Evolutionary conservation across 2,888 invertebrate genomes (phyloP), one percentile per base, ranked within the genome.

Genomic region (Calliphora vomitoria): DNA sequence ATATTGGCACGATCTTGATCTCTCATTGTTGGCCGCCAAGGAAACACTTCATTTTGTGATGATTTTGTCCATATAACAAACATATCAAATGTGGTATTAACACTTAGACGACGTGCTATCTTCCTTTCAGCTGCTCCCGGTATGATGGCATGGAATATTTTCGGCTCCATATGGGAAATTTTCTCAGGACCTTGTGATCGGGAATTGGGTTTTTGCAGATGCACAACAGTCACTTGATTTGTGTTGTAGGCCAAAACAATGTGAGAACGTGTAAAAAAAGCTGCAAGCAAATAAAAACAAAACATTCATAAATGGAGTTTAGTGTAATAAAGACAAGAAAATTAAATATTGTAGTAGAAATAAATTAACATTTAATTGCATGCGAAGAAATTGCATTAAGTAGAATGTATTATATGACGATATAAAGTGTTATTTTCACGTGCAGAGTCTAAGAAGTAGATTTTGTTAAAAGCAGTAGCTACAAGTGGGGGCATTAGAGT

Each of bases 1-100:
- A 98, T 95, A 93, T 98, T 98, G 8, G 98, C 97, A 89, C 97
- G 95, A 93, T 98, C 98, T 92, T 97, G 97, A 90, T 98, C 96
- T 91, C 96, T 96, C 47, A 96, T 95, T 66, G 97, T 95, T 15
- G 98, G 98, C 91, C 97, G 97, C 98, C 98, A 98, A 0, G 98
- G 98, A 91, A 97, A 98, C 0, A 98, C 97, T 92, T 98, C 98
- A 88, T 97, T 97, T 89, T 96, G 95, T 11, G 96, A 96, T 55
- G 96, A 96, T 90, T 97, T 96, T 94, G 98, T 98, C 98, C 98
- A 98, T 62, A 98, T 96, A 35, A 97, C 94, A 66, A 97, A 94
- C 93, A 95, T 89, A 90, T 94, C 94, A 68, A 90, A 92, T 84
- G 93, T 93, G 15, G 90, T 91, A 89, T 94, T 94, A 8, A 94